These are phyloP conservation scores for Trachelus stipa DNA, from an alignment of 2,888 invertebrate genomes.

Conservation along the genomic window DNA sequence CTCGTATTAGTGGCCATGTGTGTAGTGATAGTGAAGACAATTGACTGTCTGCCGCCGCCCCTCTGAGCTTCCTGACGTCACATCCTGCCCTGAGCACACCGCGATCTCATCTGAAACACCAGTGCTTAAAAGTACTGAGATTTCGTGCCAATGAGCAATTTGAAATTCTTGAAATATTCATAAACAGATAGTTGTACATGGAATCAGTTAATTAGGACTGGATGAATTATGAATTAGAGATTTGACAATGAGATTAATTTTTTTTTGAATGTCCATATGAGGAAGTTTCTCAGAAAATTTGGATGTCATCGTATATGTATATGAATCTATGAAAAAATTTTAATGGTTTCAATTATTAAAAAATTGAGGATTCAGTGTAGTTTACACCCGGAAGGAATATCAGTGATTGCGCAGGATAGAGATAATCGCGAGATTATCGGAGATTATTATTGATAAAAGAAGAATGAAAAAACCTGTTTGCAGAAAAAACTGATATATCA, in stretches of 20 bases:
- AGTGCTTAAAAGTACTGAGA: conserved; percentile 47
- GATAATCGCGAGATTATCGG: too few species aligned
- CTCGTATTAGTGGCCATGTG: conserved; percentile 21
- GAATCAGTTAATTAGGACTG: neutral
- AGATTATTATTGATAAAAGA: too few species aligned
- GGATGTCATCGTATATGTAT: neutral
- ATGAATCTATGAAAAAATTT: too few species aligned
- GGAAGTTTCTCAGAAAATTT: neutral
- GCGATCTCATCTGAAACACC: conserved; percentile 52
- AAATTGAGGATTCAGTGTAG: too few species aligned
- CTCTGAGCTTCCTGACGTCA: conserved; percentile 57
- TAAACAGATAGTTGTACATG: neutral
- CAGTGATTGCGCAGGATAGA: too few species aligned
- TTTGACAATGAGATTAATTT: neutral
- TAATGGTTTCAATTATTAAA: too few species aligned
- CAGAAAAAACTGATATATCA: neutral
- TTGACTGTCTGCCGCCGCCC: conserved; percentile 52
- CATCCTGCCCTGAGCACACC: conserved; percentile 53
- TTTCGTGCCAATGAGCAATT: neutral
- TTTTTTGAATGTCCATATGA: neutral
- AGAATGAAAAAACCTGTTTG: neutral
- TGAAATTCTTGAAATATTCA: neutral
- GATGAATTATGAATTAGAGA: neutral
- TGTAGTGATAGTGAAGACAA: conserved; percentile 55
- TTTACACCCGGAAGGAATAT: too few species aligned